Base-by-base conservation (phyloP, 2,113 vertebrate genomes). In the Podilymbus podiceps region DNA sequence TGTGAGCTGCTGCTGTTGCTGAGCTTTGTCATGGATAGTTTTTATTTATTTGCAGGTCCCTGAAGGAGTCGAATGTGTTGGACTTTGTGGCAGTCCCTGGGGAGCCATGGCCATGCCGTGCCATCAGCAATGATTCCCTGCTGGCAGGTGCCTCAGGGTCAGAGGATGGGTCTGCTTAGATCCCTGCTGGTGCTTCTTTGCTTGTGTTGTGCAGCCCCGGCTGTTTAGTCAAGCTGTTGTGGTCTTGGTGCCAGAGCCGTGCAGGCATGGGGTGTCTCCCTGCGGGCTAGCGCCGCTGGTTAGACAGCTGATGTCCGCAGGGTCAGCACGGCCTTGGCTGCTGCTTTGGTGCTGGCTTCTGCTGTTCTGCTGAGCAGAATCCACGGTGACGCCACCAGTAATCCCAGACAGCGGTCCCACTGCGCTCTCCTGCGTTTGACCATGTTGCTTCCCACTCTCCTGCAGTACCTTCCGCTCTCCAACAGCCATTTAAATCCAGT, bases 251-350 rank as follows among this genome's bases (percentile, higher is more conserved):
- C 62, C 19, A 30, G 35, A 42, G 15, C 18, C 0, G 3, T 2
- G 4, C 35, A 14, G 55, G 15, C 23, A 6, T 0, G 0, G 55
- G 66, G 17, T 40, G 53, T 50, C 55, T 31, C 13, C 30, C 42
- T 0, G 1, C 1, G 0, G n/a, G 33, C 50, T 35, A 24, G 33
- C 63, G 25, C 63, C 1, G 5, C 52, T 13, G 31, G 6, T 49
- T 2, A 1, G 53, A 8, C 28, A 10, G 25, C 27, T 25, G 64
- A 31, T 27, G 44, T 47, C 44, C 1, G 3, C 1, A 19, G 31
- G 11, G 15, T 79, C 2, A 3, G 62, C 3, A 2, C 49, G 33
- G 53, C 33, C 2, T 1, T 31, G 20, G 44, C 35, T 50, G 27
- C 42, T 21, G 53, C n/a, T 50, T 28, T 9, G 18, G 21, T 3